Evolutionary conservation across 2,888 invertebrate genomes (phyloP), one percentile per base, ranked within the genome.

Genomic region (Abscondita cerata): DNA sequence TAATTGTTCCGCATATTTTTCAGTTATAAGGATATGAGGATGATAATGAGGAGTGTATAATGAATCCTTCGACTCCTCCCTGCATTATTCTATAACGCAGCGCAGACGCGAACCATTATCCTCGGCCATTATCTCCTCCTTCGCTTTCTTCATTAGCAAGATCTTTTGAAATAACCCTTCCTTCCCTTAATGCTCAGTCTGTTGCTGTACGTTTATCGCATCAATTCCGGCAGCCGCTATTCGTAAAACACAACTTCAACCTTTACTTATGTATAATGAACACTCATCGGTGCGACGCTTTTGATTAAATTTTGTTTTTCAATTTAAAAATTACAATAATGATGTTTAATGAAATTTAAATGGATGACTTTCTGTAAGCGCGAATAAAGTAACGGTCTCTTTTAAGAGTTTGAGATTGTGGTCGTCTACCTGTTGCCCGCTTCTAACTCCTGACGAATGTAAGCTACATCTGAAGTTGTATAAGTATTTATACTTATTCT

Each of bases 41-140:
- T 59, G 59, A 56, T 63, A 63, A 63, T 63, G 63, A 63, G 56
- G 38, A 53, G 50, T 48, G 55, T 54, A 64, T 64, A 64, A 64
- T 64, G 64, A 64, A 60, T 60, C 59, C 56, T 55, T 56, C 55
- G 55, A 44, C 75, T 75, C 74, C 75, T 73, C 75, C 76, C 74
- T 66, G 65, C 65, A 63, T 66, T 65, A 59, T 68, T 62, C 61
- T 66, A 38, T 36, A 55, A 65, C 67, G 70, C 63, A 65, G 77
- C 78, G 78, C 77, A 76, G 74, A 73, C 76, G 76, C 77, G 76
- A 74, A 74, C 77, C 78, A 78, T 78, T 78, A 78, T 77, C 75
- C 75, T 74, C 73, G 73, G 72, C 75, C 74, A 77, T 78, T 78
- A 77, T 78, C 77, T 78, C 78, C 78, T 78, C 77, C 74, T 78